A percentile compares a stretch with the other conserved stretches of the same genome.
These are phyloP conservation scores for Xyliphius kryptos DNA, from an alignment of 2,113 vertebrate genomes.

Conservation along the genomic window DNA sequence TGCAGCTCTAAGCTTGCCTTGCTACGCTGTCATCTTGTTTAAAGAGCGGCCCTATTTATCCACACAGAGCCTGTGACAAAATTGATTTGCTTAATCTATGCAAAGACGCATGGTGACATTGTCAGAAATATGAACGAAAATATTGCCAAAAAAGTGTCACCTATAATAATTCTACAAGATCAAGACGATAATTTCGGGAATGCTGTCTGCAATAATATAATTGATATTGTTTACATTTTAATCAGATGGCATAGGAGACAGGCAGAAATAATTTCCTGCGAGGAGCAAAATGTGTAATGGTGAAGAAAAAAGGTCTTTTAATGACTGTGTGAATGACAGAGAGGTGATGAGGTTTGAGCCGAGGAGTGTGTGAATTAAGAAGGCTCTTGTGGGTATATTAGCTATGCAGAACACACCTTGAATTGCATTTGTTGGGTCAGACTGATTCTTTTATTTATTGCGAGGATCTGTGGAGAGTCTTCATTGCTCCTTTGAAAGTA, in stretches of 20 bases:
- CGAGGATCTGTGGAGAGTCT: slow-evolving; percentile 78
- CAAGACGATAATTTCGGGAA: slow-evolving; percentile 28
- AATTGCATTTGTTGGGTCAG: slow-evolving; percentile 69
- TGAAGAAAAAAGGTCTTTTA: slow-evolving; percentile 31
- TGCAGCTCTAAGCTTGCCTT: too few species aligned
- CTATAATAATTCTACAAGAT: slow-evolving; percentile 36
- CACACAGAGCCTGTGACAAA: slow-evolving; percentile 43
- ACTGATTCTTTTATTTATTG: slow-evolving; percentile 81
- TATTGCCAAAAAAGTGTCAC: slow-evolving; percentile 13
- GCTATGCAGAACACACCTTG: slow-evolving; percentile 65
- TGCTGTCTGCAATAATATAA: slow-evolving; percentile 24
- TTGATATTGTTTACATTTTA: slow-evolving; percentile 42
- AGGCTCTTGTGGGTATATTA: slow-evolving; percentile 55
- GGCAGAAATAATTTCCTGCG: slow-evolving; percentile 23
- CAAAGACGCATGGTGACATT: too few species aligned
- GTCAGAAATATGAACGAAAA: too few species aligned
- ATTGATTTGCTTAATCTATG: too few species aligned
- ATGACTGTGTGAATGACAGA: slow-evolving; percentile 36
- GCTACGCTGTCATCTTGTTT: too few species aligned
- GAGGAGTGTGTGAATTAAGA: slow-evolving; percentile 30
- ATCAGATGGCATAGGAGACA: slow-evolving; percentile 30
- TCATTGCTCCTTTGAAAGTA: slow-evolving; percentile 82
- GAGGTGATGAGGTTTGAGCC: slow-evolving; percentile 24
- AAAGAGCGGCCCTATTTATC: too few species aligned
- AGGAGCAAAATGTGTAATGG: slow-evolving; percentile 36